phyloP scores from a whole-genome alignment of 2,113 vertebrate genomes.

The Cranoglanis bouderius region DNA sequence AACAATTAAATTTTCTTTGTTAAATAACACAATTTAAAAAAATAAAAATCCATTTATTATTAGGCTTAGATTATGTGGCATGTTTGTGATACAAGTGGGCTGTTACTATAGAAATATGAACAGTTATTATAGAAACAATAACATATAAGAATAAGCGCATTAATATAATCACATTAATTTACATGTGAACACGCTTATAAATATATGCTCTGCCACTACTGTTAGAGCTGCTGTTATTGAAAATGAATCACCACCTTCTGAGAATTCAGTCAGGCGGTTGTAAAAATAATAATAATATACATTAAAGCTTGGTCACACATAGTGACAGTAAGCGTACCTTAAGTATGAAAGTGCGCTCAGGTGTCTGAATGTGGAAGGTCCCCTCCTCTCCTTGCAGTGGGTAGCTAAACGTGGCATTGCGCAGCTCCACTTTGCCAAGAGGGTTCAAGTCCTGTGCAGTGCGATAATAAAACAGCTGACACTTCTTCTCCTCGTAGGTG shows the following conservation, averaged over 20 bases:
- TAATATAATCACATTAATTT: background rate
- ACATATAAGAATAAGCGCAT: background rate
- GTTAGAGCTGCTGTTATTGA: background rate
- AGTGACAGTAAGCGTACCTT: slow-evolving; percentile 76
- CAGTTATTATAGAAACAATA: background rate
- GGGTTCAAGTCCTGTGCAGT: slow-evolving; percentile 84
- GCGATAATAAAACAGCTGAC: slow-evolving; percentile 86
- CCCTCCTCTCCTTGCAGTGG: slow-evolving; percentile 80
- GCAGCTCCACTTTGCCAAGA: slow-evolving; percentile 82
- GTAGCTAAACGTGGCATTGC: slow-evolving; percentile 79
- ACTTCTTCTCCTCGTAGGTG: slow-evolving; percentile 83
- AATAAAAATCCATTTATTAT: too few relatives aligned
- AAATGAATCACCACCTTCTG: background rate
- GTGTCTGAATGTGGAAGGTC: slow-evolving; percentile 88
- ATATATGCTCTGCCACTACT: background rate
- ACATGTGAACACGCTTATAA: background rate
- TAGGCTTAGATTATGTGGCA: too few relatives aligned
- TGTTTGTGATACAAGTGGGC: too few relatives aligned
- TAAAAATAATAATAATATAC: background rate
- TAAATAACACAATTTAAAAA: too few relatives aligned
- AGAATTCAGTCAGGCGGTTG: background rate
- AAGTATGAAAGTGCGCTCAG: slow-evolving; percentile 80
- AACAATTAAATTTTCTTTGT: too few relatives aligned
- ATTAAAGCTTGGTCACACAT: background rate
- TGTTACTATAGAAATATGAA: background rate